Evolutionary conservation across 2,113 vertebrate genomes (phyloP), one percentile per base, ranked within the genome.

Genomic region (Galbula dea): DNA sequence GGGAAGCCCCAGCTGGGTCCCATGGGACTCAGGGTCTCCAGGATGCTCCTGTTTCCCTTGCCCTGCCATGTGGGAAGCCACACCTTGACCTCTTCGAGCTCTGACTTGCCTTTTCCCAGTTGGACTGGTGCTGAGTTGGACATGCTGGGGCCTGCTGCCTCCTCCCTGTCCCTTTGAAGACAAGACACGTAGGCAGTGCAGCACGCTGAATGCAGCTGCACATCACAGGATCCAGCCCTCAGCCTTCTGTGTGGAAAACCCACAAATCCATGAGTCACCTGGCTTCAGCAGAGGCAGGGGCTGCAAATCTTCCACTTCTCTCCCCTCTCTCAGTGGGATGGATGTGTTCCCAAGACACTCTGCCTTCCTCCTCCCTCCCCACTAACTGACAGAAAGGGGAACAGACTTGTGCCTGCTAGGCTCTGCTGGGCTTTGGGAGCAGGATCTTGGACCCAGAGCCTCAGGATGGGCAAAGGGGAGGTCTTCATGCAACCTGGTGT

Each of bases 71-170:
- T 3, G 89, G 92, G 94, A 89, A 96, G 94, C 95, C 83, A 5
- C 97, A 30, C 97, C 96, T 93, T 79, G 89, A 91, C 90, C 88
- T 43, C 84, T 66, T 96, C 94, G 26, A 96, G 95, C 94, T 90
- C 55, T 1, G 48, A 93, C 96, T 96, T 94, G 95, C 81, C 68
- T 66, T 66, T n/a, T 65, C 83, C 72, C 59, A 90, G 79, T 62
- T 18, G 10, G 7, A 51, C 76, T 17, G 77, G 81, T 77, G 83
- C 30, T 17, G 81, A 89, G 83, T 45, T 45, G 66, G 80, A 85
- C 94, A 10, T 89, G 97, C 92, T 2, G 6, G 41, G 93, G 52
- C 97, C 96, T 97, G 96, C 89, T 1, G 1, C 84, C 89, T 88
- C 66, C 86, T 95, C 93, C 63, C 81, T 3, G 2, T 61, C 46